Evolutionary conservation across 2,888 invertebrate genomes (phyloP).

Genomic region (Lycaena phlaeas): DNA sequence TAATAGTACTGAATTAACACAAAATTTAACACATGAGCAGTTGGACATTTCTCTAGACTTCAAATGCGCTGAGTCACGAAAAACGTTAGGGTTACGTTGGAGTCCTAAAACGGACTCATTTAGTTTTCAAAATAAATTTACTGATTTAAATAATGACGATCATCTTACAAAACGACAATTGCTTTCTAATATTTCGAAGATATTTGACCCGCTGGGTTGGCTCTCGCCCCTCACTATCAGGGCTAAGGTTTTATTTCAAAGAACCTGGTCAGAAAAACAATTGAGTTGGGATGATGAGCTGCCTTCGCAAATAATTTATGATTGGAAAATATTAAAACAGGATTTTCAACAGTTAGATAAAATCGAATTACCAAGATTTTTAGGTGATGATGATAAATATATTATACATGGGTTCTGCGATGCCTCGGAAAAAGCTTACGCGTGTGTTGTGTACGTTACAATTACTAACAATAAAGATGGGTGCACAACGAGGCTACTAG

Average conservation of each 20-base stretch:
- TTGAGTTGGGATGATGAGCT: slow-evolving; percentile 3
- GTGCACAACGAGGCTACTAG: slow-evolving; percentile 10
- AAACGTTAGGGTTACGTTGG: too few species aligned
- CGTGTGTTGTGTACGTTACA: slow-evolving; percentile 13
- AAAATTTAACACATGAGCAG: neutral
- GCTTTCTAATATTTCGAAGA: slow-evolving; percentile 1
- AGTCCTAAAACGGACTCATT: too few species aligned
- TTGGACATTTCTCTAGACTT: slow-evolving; percentile 4
- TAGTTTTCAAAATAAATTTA: too few species aligned
- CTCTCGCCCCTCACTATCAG: neutral
- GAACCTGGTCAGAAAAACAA: neutral
- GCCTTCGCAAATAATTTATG: neutral
- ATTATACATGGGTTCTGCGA: slow-evolving; percentile 17
- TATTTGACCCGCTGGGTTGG: too few species aligned
- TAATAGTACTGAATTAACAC: neutral
- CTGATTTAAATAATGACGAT: too few species aligned
- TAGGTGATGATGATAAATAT: neutral
- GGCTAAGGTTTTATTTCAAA: neutral
- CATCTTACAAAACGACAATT: too few species aligned
- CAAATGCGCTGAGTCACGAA: neutral
- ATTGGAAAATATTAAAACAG: slow-evolving; percentile 4
- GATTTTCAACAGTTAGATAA: neutral
- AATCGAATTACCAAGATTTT: neutral
- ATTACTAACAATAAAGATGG: slow-evolving; percentile 12
- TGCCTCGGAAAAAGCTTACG: slow-evolving; percentile 16